Evolutionary conservation across 2,888 invertebrate species (phyloP).

Genomic region (Pyrrhosoma nymphula): DNA sequence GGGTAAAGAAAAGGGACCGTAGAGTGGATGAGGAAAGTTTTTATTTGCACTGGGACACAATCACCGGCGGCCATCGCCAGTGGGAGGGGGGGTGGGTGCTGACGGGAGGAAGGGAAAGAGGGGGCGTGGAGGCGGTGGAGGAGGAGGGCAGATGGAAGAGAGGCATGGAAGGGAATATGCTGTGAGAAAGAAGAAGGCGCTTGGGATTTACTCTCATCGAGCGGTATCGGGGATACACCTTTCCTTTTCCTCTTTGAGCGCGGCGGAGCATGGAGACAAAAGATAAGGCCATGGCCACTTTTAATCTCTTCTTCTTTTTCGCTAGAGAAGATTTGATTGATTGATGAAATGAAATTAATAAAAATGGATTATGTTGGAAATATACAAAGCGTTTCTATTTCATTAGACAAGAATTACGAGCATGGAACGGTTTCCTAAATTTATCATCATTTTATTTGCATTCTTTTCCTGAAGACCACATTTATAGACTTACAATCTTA

Average conservation of each 20-base stretch:
- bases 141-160: too few species aligned
- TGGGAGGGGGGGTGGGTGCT: background rate
- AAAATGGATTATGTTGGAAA: too few species aligned
- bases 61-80: background rate
- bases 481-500: too few species aligned
- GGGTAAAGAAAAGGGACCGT: background rate
- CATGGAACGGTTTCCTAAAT: too few species aligned
- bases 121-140: background rate
- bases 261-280: background rate
- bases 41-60: conserved; percentile 27
- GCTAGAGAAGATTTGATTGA: too few species aligned
- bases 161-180: background rate
- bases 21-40: background rate
- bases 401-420: too few species aligned
- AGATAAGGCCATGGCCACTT: too few species aligned
- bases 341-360: too few species aligned
- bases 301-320: too few species aligned
- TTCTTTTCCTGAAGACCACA: too few species aligned
- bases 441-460: too few species aligned
- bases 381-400: too few species aligned
- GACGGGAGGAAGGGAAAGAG: background rate
- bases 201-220: background rate
- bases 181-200: background rate
- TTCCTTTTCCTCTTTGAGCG: background rate
- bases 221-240: background rate